phyloP scores from a whole-genome alignment of 2,113 vertebrate genomes.

The Pelodiscus sinensis region DNA sequence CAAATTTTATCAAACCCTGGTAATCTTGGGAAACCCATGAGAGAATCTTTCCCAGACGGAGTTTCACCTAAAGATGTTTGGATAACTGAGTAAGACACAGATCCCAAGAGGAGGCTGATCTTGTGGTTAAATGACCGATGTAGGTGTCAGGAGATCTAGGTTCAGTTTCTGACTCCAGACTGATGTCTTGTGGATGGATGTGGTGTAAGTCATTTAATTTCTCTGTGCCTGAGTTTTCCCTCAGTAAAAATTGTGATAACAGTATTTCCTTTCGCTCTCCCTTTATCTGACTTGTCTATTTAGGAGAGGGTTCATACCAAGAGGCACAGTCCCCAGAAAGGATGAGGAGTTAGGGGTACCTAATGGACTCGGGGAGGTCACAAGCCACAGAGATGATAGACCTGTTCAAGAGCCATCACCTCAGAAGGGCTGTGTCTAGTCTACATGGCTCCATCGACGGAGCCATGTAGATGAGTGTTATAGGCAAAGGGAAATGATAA shows the following conservation, averaged over 20 bases:
- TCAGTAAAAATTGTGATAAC: background rate
- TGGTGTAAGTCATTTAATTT: background rate
- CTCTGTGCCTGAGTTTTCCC: background rate
- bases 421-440: no score
- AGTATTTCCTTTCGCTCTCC: background rate
- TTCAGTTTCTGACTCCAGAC: background rate
- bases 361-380: no score
- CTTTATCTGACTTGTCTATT: background rate
- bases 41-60: background rate
- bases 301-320: background rate
- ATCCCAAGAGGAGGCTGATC: background rate
- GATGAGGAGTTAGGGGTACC: no score
- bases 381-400: no score
- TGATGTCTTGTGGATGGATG: background rate
- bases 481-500: no score
- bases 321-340: no score
- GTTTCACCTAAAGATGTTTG: background rate
- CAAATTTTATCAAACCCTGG: background rate
- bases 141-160: background rate
- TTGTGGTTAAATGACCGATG: background rate
- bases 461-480: no score
- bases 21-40: fast-evolving
- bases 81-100: fast-evolving
- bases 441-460: no score
- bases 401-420: no score